Conservation (phyloP, 2,113 vertebrate species). For the Epinephelus fuscoguttatus region DNA sequence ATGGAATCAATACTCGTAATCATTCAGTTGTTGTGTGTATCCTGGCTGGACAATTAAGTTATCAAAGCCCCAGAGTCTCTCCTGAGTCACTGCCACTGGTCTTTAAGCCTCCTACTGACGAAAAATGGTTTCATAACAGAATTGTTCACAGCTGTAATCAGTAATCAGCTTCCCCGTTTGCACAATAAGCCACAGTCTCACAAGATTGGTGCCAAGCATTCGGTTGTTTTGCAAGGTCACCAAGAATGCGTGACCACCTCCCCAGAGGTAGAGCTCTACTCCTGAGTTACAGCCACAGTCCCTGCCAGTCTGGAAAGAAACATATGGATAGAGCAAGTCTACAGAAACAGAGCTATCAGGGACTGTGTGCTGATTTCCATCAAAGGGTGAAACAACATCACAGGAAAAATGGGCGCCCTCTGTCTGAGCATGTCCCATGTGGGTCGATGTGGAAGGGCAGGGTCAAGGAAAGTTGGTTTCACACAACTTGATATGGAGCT, state of each 20-base stretch:
- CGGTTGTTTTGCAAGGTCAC: constrained; percentile 44
- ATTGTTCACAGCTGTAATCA: constrained; percentile 28
- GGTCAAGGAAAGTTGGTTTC: constrained; percentile 39
- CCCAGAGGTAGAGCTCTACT: constrained; percentile 1
- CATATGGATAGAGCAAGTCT: neutral
- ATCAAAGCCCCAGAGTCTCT: constrained; percentile 41
- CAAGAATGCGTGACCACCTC: neutral
- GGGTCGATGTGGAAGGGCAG: constrained; percentile 41
- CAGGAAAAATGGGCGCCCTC: constrained; percentile 44
- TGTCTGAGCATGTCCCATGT: constrained; percentile 30
- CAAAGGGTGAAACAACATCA: constrained; percentile 64
- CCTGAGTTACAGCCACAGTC: constrained; percentile 23
- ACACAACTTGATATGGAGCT: constrained; percentile 40
- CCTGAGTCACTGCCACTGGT: constrained; percentile 18
- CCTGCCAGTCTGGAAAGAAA: constrained; percentile 55
- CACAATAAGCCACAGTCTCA: constrained; percentile 27
- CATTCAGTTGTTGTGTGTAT: constrained; percentile 50
- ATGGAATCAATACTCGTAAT: constrained; percentile 59
- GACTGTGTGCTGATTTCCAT: constrained; percentile 64
- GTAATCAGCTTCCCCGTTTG: constrained; percentile 46
- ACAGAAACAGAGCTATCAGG: constrained; percentile 37
- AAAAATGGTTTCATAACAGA: constrained; percentile 50
- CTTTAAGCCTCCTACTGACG: constrained; percentile 24
- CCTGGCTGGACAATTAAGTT: constrained; percentile 53
- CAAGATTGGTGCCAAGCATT: neutral